These are phyloP conservation scores for Sminthurides bifidus DNA, from an alignment of 1,140 invertebrate genomes.

Conservation along the genomic window DNA sequence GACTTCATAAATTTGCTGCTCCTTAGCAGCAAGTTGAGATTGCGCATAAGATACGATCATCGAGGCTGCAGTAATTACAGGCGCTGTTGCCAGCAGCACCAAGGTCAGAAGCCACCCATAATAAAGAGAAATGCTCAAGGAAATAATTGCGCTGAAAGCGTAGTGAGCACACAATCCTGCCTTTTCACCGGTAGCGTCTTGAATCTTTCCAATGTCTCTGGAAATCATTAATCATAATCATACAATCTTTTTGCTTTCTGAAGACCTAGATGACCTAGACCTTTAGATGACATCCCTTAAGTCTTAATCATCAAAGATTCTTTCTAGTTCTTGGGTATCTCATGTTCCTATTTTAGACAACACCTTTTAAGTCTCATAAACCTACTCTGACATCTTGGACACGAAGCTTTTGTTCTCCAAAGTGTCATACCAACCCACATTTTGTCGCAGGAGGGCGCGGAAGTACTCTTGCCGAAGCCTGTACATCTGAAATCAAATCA, in stretches of 20 bases:
- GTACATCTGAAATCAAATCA: slow-evolving; percentile 39
- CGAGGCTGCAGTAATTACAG: neutral
- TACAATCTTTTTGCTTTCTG: neutral
- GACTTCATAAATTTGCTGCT: slow-evolving; percentile 7
- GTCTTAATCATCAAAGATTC: neutral
- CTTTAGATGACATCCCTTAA: no score
- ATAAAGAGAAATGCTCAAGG: neutral
- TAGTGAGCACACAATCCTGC: neutral
- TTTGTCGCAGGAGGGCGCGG: slow-evolving; percentile 43
- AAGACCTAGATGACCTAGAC: no score
- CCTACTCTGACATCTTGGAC: slow-evolving; percentile 45
- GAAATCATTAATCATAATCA: neutral
- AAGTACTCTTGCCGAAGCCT: slow-evolving; percentile 42
- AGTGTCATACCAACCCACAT: slow-evolving; percentile 50
- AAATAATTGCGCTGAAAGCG: neutral
- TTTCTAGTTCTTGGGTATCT: neutral
- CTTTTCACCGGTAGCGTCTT: slow-evolving; percentile 10
- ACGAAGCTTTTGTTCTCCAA: slow-evolving; percentile 46
- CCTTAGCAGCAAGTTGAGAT: neutral
- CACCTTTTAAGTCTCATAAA: neutral
- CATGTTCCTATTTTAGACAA: neutral
- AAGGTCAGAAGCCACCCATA: neutral
- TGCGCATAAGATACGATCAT: neutral
- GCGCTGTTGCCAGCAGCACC: neutral
- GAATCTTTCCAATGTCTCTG: slow-evolving; percentile 1